These are phyloP conservation scores for Fopius arisanus DNA, from an alignment of 1,140 invertebrate genomes.

Conservation along the genomic window DNA sequence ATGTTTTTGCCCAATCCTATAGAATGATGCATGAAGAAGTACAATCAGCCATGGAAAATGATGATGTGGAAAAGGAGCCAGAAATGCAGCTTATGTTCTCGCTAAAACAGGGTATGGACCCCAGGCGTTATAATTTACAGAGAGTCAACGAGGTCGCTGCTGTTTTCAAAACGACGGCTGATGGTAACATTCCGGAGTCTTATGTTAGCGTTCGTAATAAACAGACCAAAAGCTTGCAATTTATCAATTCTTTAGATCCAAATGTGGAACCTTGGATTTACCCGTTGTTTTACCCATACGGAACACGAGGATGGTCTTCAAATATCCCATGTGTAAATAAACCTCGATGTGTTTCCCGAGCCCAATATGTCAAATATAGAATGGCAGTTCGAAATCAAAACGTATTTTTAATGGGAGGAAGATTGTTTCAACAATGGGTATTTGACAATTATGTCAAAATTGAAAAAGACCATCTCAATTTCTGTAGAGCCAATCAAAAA, in stretches of 20 bases:
- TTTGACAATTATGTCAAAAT: slow-evolving; percentile 29
- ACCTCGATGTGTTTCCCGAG: neutral
- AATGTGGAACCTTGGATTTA: slow-evolving; percentile 18
- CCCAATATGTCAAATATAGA: neutral
- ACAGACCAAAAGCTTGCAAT: neutral
- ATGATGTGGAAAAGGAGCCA: neutral
- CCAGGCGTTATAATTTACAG: neutral
- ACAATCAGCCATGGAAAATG: neutral
- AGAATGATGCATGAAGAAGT: slow-evolving; percentile 19
- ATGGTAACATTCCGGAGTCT: slow-evolving; percentile 7
- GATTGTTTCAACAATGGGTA: slow-evolving; percentile 26
- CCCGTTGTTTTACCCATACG: slow-evolving; percentile 1
- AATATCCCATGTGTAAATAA: neutral
- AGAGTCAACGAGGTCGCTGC: neutral
- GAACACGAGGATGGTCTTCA: neutral
- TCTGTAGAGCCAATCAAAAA: slow-evolving; percentile 19
- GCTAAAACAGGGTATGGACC: neutral
- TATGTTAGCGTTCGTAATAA: slow-evolving; percentile 3
- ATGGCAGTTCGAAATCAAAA: slow-evolving; percentile 7
- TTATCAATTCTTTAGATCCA: neutral
- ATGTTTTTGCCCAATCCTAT: slow-evolving; percentile 12
- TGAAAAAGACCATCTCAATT: slow-evolving; percentile 24
- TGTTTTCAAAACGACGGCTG: neutral
- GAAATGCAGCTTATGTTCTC: slow-evolving; percentile 6
- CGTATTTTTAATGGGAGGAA: slow-evolving; percentile 21